These are phyloP conservation scores for Pelosia muscerda DNA, from an alignment of 2,888 invertebrate genomes.

Conservation along the genomic window DNA sequence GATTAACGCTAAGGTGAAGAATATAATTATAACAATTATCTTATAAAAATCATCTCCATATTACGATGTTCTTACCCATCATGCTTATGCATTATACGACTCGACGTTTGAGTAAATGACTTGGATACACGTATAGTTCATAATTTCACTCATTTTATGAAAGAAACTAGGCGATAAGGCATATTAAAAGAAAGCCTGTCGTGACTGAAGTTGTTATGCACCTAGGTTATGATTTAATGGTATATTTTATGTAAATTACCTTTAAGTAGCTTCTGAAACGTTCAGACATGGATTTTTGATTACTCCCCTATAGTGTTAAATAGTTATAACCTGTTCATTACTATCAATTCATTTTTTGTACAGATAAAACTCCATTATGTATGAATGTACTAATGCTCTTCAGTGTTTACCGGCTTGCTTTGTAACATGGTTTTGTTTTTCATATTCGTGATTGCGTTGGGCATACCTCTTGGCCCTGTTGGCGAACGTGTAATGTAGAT, in stretches of 20 bases:
- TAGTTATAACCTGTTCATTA: too few species aligned
- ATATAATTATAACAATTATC: too few species aligned
- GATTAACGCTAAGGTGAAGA: too few species aligned
- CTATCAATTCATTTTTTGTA: too few species aligned
- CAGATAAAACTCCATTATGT: too few species aligned
- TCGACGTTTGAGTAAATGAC: slow-evolving; percentile 9
- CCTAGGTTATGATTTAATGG: slow-evolving; percentile 11
- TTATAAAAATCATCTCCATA: neutral
- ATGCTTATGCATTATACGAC: slow-evolving; percentile 10
- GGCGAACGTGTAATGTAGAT: too few species aligned
- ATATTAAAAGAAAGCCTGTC: slow-evolving; percentile 18
- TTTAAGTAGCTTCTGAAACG: neutral
- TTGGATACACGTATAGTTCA: slow-evolving; percentile 13
- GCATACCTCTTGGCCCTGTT: too few species aligned
- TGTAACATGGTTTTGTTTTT: too few species aligned
- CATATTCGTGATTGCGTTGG: too few species aligned
- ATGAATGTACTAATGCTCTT: too few species aligned
- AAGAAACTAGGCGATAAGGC: slow-evolving; percentile 17
- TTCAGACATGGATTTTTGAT: neutral
- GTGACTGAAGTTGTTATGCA: slow-evolving; percentile 19
- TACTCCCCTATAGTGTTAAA: neutral
- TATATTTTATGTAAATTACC: neutral
- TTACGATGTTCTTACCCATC: neutral
- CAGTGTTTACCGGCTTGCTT: too few species aligned
- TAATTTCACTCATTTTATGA: slow-evolving; percentile 16